Evolutionary conservation across 2,113 vertebrate species (phyloP).

Genomic region (Rhinogobius similis): DNA sequence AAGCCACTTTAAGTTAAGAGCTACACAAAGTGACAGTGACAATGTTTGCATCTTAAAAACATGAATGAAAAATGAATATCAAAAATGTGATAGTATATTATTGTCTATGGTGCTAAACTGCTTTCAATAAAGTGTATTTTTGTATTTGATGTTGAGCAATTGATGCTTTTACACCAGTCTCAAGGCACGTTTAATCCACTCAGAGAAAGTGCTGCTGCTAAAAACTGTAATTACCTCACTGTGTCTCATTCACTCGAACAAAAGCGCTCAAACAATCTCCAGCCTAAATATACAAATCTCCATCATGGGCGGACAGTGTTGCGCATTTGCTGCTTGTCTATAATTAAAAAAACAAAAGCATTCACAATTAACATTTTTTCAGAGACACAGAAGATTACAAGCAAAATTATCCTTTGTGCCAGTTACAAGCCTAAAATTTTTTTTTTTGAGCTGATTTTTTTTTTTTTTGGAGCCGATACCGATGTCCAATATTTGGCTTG

Average conservation of each 20-base stretch:
- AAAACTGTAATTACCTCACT: conserved; percentile 26
- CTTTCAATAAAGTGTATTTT: too few relatives aligned
- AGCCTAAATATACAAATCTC: background rate
- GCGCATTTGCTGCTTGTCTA: conserved; percentile 17
- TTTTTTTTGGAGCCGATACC: too few relatives aligned
- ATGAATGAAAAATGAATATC: background rate
- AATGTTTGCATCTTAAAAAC: conserved; percentile 9
- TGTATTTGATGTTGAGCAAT: conserved; percentile 6
- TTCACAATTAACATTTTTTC: background rate
- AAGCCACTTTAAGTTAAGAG: conserved; percentile 34
- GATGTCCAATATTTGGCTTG: too few relatives aligned
- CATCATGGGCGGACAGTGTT: background rate
- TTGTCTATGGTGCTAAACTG: too few relatives aligned
- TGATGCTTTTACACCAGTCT: conserved; percentile 39
- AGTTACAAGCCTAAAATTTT: background rate
- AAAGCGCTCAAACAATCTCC: background rate
- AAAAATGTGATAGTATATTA: too few relatives aligned
- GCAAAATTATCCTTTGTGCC: background rate
- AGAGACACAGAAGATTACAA: background rate
- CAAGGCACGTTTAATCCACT: conserved; percentile 67
- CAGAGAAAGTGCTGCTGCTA: conserved; percentile 17
- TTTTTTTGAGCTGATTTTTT: too few relatives aligned
- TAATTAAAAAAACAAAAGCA: conserved; percentile 1
- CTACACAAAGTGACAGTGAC: conserved; percentile 26
- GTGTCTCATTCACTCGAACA: background rate